Evolutionary conservation across 30 jellyfish, hydroid and myxozoan species (phyloP).

Genomic region (Hydractinia symbiolongicarpus): DNA sequence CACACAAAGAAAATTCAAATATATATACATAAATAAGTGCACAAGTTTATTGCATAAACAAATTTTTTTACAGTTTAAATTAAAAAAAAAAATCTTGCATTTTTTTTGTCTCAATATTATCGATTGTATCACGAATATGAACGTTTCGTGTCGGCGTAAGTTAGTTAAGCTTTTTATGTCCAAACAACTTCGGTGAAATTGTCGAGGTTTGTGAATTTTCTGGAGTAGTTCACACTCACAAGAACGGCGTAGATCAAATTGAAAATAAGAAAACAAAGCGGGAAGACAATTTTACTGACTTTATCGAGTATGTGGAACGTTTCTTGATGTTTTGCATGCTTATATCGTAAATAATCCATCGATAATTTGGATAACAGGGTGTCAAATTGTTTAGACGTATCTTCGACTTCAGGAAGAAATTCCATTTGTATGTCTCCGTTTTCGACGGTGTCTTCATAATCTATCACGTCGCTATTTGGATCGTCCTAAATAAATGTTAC

Average conservation of each 20-base stretch:
- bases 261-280: not conserved
- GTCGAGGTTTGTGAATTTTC: not conserved
- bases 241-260: conserved; percentile 7
- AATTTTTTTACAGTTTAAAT: no score
- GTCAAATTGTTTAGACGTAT: not conserved
- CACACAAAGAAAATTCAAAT: no score
- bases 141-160: no score
- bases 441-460: conserved; percentile 25
- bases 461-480: not conserved
- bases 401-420: not conserved
- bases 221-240: not conserved
- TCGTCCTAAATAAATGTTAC: not conserved
- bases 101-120: no score
- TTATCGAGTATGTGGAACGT: conserved; percentile 11
- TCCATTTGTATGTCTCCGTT: not conserved
- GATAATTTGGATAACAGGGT: not conserved
- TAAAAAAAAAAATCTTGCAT: no score
- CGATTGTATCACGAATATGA: no score
- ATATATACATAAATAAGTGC: no score
- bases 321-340: conserved; percentile 13
- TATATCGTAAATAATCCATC: not conserved
- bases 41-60: no score
- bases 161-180: not conserved
- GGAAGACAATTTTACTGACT: conserved; percentile 4
- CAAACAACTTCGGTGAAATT: not conserved